Percentiles rank a stretch among this genome's conserved stretches.
phyloP scores from a whole-genome alignment of 2,888 invertebrate genomes.

The Philereme vetulata region DNA sequence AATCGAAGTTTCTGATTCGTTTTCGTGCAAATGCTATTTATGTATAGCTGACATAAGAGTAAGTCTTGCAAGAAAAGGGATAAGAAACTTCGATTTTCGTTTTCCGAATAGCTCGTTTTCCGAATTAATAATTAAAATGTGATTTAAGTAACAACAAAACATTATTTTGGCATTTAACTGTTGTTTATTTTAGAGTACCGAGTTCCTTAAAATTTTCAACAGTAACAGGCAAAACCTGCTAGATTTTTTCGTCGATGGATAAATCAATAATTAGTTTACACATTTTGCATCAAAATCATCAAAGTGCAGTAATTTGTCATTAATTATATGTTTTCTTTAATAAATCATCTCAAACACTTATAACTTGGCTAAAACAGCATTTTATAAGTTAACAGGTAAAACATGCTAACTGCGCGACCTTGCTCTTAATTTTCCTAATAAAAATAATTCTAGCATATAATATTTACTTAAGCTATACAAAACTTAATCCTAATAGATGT shows the following conservation, averaged over 20 bases:
- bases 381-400: background rate
- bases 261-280: background rate
- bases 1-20: too few relatives aligned
- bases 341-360: background rate
- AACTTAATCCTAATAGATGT: background rate
- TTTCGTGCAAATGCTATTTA: too few relatives aligned
- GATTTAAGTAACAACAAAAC: too few relatives aligned
- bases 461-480: background rate
- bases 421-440: conserved; percentile 1
- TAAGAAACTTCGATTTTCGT: too few relatives aligned
- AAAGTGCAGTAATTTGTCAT: background rate
- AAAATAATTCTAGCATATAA: background rate
- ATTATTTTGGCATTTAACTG: too few relatives aligned
- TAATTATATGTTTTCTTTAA: background rate
- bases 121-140: too few relatives aligned
- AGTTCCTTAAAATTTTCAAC: too few relatives aligned
- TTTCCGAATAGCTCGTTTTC: too few relatives aligned
- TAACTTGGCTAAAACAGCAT: conserved; percentile 3
- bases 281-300: conserved; percentile 1
- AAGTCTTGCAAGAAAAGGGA: too few relatives aligned
- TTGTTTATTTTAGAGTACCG: too few relatives aligned
- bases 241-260: conserved; percentile 3
- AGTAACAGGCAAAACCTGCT: conserved; percentile 1
- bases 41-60: too few relatives aligned
- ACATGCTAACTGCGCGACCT: conserved; percentile 3